Conservation (phyloP, 2,113 vertebrate species). For the Phodopus roborovskii region DNA sequence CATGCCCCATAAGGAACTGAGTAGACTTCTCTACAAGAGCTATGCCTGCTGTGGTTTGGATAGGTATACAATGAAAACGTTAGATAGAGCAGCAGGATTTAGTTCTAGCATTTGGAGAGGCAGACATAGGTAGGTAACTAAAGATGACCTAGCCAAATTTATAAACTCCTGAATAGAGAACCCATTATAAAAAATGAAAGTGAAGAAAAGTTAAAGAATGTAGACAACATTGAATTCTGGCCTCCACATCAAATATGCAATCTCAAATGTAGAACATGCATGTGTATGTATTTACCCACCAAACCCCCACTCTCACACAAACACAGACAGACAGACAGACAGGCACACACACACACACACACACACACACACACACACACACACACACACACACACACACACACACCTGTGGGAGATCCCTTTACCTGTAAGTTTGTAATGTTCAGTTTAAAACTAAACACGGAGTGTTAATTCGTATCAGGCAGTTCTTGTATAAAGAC, state of each 20-base stretch:
- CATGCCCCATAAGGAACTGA: too few relatives aligned
- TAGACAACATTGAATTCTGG: not conserved
- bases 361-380: too few relatives aligned
- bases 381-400: not conserved
- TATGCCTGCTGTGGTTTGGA: too few relatives aligned
- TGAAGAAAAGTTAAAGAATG: not conserved
- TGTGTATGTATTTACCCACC: too few relatives aligned
- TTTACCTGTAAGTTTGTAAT: conserved; percentile 47
- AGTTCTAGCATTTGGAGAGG: not conserved
- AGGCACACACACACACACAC: not conserved
- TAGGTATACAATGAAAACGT: too few relatives aligned
- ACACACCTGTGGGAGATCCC: not conserved
- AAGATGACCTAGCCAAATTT: not conserved
- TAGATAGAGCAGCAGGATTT: not conserved
- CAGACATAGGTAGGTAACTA: not conserved
- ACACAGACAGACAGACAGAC: not conserved
- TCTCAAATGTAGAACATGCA: not conserved
- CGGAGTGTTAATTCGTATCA: conserved; percentile 63
- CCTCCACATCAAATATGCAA: not conserved
- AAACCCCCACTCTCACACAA: too few relatives aligned
- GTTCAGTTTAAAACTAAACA: conserved; percentile 48
- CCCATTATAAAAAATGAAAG: not conserved
- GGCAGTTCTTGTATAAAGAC: not conserved
- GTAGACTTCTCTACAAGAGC: too few relatives aligned
- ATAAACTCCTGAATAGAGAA: not conserved